These are phyloP conservation scores for Nautilus pompilius DNA, from an alignment of 1,140 invertebrate species.

Conservation along the genomic window DNA sequence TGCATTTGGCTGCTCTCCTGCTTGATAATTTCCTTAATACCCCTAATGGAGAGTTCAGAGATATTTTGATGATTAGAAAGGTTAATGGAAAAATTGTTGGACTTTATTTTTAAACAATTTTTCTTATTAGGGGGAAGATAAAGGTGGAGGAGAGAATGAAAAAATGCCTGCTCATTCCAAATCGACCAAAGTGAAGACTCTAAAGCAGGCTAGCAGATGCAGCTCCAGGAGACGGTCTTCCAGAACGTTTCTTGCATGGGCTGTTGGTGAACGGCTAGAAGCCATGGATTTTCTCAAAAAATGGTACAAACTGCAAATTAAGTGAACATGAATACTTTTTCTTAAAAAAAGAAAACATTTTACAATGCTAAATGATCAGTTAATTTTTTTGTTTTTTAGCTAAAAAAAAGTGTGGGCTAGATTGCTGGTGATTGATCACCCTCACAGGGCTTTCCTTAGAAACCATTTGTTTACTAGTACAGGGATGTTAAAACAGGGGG, in stretches of 20 bases:
- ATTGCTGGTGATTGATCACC: background rate
- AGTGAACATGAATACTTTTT: no score
- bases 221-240: constrained; percentile 15
- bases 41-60: no score
- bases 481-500: background rate
- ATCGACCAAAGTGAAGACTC: background rate
- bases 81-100: no score
- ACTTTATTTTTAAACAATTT: no score
- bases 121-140: background rate
- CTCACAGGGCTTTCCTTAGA: background rate
- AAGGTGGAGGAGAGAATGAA: background rate
- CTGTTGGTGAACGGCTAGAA: constrained; percentile 43
- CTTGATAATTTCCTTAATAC: no score
- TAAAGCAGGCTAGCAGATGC: background rate
- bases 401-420: background rate
- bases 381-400: no score
- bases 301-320: constrained; percentile 39
- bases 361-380: background rate
- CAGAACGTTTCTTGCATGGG: constrained; percentile 45
- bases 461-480: background rate
- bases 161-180: background rate
- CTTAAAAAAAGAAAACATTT: no score
- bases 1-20: no score
- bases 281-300: constrained; percentile 50
- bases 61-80: no score